Evolutionary conservation across 64 coral and sea anemone genomes (phyloP).

Genomic region (Stichodactyla mertensii): DNA sequence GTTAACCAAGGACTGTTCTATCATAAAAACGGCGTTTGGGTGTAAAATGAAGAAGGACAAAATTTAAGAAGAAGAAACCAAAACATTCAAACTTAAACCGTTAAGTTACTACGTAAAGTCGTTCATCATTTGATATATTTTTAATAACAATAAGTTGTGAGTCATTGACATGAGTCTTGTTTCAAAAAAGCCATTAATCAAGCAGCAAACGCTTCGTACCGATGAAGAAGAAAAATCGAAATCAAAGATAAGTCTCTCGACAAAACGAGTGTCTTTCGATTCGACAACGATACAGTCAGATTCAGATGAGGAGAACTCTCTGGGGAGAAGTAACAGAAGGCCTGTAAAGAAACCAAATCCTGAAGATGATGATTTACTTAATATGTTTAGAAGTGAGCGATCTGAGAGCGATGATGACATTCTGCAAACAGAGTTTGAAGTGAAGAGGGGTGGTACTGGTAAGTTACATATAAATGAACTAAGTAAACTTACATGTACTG

Average conservation of each 20-base stretch:
- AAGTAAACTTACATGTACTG: too few species aligned
- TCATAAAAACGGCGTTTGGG: neutral
- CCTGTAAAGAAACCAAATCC: neutral
- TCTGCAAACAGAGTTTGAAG: neutral
- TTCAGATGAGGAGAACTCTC: slow-evolving; percentile 48
- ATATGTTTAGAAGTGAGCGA: neutral
- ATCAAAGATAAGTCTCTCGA: slow-evolving; percentile 4
- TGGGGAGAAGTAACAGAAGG: slow-evolving; percentile 40
- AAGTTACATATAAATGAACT: neutral
- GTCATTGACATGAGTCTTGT: neutral
- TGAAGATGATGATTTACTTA: slow-evolving; percentile 11
- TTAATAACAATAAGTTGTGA: neutral
- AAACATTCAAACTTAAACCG: neutral
- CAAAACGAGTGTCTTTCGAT: slow-evolving; percentile 38
- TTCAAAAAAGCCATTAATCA: slow-evolving; percentile 36
- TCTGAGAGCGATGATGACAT: slow-evolving; percentile 7
- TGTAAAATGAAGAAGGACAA: neutral
- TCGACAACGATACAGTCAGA: slow-evolving; percentile 28
- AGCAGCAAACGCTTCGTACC: slow-evolving; percentile 35
- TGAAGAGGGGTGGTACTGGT: neutral
- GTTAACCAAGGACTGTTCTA: neutral
- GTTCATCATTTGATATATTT: neutral
- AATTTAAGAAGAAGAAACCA: neutral
- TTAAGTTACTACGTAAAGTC: neutral
- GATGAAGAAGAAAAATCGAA: slow-evolving; percentile 1